phyloP scores from a whole-genome alignment of 2,113 vertebrate genomes.

The Vombatus ursinus region DNA sequence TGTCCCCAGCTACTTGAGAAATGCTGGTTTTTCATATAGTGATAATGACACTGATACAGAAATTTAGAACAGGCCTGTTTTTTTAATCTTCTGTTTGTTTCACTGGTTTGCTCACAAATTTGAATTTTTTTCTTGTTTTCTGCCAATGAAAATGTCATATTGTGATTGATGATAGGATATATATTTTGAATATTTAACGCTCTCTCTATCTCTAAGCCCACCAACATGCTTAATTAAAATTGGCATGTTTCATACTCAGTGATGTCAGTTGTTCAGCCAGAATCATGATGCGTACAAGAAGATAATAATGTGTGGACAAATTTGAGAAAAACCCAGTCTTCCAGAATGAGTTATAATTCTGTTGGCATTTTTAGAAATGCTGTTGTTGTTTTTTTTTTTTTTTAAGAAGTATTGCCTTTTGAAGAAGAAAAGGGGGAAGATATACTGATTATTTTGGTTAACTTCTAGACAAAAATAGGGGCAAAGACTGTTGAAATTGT shows the following conservation, averaged over 20 bases:
- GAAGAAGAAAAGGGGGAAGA: not conserved
- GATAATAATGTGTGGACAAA: slow-evolving; percentile 2
- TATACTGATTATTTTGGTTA: slow-evolving; percentile 14
- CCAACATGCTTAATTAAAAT: not conserved
- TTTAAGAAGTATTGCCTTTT: not conserved
- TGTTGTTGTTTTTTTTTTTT: not conserved
- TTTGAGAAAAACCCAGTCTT: not conserved
- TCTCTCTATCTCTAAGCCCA: not conserved
- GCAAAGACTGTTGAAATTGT: slow-evolving; percentile 15
- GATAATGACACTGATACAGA: not conserved
- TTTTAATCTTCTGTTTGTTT: slow-evolving; percentile 34
- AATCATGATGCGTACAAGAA: slow-evolving; percentile 24
- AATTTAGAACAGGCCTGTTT: slow-evolving; percentile 30
- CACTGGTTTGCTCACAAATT: not conserved
- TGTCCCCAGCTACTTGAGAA: slow-evolving; percentile 16
- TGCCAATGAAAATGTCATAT: slow-evolving; percentile 24
- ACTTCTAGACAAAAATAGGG: not conserved
- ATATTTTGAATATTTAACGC: slow-evolving; percentile 25
- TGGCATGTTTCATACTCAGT: slow-evolving; percentile 17
- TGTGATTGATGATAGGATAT: not conserved
- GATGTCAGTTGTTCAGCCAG: not conserved
- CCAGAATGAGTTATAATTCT: not conserved
- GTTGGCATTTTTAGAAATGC: not conserved
- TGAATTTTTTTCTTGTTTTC: slow-evolving; percentile 36
- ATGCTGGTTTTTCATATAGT: not conserved